These are phyloP conservation scores for Hirudo medicinalis DNA, from an alignment of 1,140 invertebrate species.

Conservation along the genomic window DNA sequence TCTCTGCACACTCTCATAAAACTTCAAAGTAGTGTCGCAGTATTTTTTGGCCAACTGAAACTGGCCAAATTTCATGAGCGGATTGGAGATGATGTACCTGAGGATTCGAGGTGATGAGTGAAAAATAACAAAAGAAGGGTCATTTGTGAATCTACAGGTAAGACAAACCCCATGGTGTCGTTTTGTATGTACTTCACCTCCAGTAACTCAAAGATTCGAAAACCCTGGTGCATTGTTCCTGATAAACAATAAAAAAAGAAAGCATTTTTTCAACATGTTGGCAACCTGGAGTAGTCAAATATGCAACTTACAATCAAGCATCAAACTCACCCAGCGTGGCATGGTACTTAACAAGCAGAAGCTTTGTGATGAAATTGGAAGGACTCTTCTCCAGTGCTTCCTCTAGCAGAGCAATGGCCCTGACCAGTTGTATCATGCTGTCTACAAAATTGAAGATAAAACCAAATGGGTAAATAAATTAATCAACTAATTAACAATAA, in stretches of 20 bases:
- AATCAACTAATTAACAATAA: no score
- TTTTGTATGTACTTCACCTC: slow-evolving; percentile 2
- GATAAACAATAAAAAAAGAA: neutral
- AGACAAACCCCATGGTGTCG: neutral
- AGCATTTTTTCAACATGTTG: no score
- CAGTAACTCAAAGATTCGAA: neutral
- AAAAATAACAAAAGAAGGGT: neutral
- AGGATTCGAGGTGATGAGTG: neutral
- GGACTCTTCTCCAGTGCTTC: slow-evolving; percentile 56
- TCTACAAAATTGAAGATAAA: neutral
- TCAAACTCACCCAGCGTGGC: slow-evolving; percentile 51
- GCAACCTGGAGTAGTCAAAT: neutral
- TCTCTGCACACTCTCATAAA: neutral
- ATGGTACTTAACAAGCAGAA: slow-evolving; percentile 58
- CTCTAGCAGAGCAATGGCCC: slow-evolving; percentile 54
- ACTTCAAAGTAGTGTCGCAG: neutral
- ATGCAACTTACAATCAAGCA: neutral
- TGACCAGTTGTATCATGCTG: neutral
- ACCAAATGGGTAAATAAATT: no score
- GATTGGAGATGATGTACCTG: neutral
- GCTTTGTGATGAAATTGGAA: slow-evolving; percentile 62
- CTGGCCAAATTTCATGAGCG: neutral
- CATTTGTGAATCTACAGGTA: neutral
- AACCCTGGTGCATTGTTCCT: neutral
- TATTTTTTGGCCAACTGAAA: neutral